phyloP scores from a whole-genome alignment of 2,888 invertebrate species.

The Sericinus montela region DNA sequence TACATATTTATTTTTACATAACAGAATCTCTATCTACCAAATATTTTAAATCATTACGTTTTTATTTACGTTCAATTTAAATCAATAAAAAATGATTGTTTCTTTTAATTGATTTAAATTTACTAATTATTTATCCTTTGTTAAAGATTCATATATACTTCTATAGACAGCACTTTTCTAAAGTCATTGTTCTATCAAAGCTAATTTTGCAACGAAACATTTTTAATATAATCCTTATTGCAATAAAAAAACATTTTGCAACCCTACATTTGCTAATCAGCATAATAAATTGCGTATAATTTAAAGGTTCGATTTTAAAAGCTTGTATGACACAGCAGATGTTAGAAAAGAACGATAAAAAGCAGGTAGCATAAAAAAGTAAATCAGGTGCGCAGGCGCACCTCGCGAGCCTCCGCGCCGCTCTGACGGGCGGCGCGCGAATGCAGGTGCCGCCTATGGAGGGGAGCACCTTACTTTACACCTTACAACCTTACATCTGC shows the following conservation, averaged over 20 bases:
- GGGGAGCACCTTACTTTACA: constrained; percentile 75
- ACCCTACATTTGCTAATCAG: constrained; percentile 5
- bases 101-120: too few species aligned
- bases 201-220: too few species aligned
- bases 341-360: constrained; percentile 33
- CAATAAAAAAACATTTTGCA: neutral
- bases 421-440: constrained; percentile 70
- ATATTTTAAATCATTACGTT: too few species aligned
- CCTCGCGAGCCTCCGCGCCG: constrained; percentile 52
- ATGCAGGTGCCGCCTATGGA: constrained; percentile 75
- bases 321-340: constrained; percentile 30
- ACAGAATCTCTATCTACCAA: too few species aligned
- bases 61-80: too few species aligned
- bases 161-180: too few species aligned
- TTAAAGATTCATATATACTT: too few species aligned
- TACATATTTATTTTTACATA: too few species aligned
- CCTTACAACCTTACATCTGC: constrained; percentile 57
- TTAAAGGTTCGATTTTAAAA: constrained; percentile 15
- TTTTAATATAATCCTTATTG: too few species aligned
- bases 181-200: too few species aligned
- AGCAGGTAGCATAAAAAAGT: constrained; percentile 46
- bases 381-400: constrained; percentile 58
- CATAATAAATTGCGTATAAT: constrained; percentile 19
- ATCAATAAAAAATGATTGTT: too few species aligned
- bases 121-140: too few species aligned